These are phyloP conservation scores for Hypolimnas misippus DNA, from an alignment of 2,888 invertebrate genomes.

Conservation along the genomic window DNA sequence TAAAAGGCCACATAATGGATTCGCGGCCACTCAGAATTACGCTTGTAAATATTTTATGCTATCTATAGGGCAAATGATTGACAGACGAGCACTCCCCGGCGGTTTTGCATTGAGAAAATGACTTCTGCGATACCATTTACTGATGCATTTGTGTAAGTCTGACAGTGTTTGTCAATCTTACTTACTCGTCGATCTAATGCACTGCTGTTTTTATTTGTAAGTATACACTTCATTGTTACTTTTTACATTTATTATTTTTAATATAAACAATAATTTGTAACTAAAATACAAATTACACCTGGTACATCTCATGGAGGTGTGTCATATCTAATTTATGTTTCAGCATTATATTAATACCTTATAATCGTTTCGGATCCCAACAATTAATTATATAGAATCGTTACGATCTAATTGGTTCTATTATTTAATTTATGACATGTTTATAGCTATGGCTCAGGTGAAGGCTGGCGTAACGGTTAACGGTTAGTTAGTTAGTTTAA, in stretches of 20 bases:
- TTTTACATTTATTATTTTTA: not conserved
- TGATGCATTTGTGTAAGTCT: slow-evolving; percentile 37
- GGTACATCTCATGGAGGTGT: not conserved
- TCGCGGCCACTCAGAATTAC: slow-evolving; percentile 74
- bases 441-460: slow-evolving; percentile 59
- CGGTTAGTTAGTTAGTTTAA: slow-evolving; percentile 71
- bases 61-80: slow-evolving; percentile 73
- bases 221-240: not conserved
- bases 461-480: slow-evolving; percentile 59
- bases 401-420: slow-evolving; percentile 49
- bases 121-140: slow-evolving; percentile 33
- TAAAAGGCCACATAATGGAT: slow-evolving; percentile 75
- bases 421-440: slow-evolving; percentile 53
- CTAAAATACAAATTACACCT: not conserved
- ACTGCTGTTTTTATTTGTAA: slow-evolving; percentile 11
- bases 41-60: slow-evolving; percentile 80
- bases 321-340: slow-evolving; percentile 24
- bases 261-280: not conserved
- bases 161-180: slow-evolving; percentile 32
- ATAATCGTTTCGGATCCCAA: slow-evolving; percentile 37
- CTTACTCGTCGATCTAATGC: slow-evolving; percentile 25
- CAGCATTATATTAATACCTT: slow-evolving; percentile 33
- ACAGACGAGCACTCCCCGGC: slow-evolving; percentile 63
- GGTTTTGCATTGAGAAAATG: slow-evolving; percentile 45
- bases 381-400: slow-evolving; percentile 47